Conservation (phyloP, 2,113 vertebrate species). For the Plestiodon gilberti region DNA sequence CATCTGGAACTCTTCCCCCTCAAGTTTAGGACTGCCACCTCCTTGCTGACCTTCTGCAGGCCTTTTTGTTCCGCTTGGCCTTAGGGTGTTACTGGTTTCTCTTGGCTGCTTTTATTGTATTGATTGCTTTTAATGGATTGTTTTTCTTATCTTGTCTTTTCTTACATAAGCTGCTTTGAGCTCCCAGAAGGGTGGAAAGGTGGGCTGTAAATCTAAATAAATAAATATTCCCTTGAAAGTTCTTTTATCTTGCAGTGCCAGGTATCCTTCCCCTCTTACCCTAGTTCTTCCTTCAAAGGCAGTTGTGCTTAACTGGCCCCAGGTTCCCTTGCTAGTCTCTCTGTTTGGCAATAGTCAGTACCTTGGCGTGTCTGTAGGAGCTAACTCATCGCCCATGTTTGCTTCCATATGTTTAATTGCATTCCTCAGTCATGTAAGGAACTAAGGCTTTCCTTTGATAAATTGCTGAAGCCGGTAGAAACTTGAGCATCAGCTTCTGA, state of each 20-base stretch:
- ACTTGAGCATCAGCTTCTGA: background rate
- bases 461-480: background rate
- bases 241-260: background rate
- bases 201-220: no score
- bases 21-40: no score
- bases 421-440: background rate
- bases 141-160: no score
- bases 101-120: no score
- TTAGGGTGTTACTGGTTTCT: no score
- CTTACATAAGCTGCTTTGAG: no score
- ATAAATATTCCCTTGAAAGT: background rate
- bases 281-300: background rate
- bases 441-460: background rate
- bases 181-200: no score
- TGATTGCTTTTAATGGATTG: no score
- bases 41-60: no score
- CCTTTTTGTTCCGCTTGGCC: no score
- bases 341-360: background rate
- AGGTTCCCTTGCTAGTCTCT: background rate
- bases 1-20: no score
- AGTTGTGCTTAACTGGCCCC: background rate
- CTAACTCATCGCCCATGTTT: background rate
- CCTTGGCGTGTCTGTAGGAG: background rate
- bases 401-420: background rate
- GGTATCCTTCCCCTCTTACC: background rate